Evolutionary conservation across 2,888 invertebrate genomes (phyloP), one percentile per base, ranked within the genome.

Genomic region (Osmoderma eremita): DNA sequence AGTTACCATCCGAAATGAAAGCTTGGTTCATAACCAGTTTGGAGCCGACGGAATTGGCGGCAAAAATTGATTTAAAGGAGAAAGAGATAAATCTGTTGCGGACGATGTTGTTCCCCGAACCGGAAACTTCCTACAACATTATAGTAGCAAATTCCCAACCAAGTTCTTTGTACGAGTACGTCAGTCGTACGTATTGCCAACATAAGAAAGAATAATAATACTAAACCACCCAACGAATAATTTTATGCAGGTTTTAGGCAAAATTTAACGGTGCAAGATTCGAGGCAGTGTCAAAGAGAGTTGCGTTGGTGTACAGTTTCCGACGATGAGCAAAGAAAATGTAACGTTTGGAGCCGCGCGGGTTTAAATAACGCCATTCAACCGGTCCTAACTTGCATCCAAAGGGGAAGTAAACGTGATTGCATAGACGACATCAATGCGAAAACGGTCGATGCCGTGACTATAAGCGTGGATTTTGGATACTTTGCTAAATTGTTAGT

Each of bases 221-320:
- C n/a, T n/a, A n/a, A n/a, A n/a, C n/a, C n/a, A n/a, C n/a, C 2
- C 10, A 5, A 4, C 6, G 22, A 42, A 22, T 0, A 42, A 17
- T 17, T n/a, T 51, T 15, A 30, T 30, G 1, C 15, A 24, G 17
- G 5, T 10, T 48, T 24, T 30, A 30, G 36, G n/a, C 39, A 58
- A 39, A 65, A 73, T 49, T 72, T 76, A 18, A 65, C 71, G 5
- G 64, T 73, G 53, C 68, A 72, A 64, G 64, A 63, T n/a, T 71
- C 69, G 67, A 70, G 72, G 56, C 67, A 68, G 18, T 78, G 79
- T 61, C 74, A 76, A 13, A 74, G 76, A 71, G 73, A 71, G 13
- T 76, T 86, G 0, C 85, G 85, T 64, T 90, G 90, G 90, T 90
- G 90, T 77, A 88, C 89, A 0, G 76, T 83, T 3, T 85, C 84